Base-by-base conservation (phyloP, 2,797 vertebrate genomes). In the Malurus leucopterus region DNA sequence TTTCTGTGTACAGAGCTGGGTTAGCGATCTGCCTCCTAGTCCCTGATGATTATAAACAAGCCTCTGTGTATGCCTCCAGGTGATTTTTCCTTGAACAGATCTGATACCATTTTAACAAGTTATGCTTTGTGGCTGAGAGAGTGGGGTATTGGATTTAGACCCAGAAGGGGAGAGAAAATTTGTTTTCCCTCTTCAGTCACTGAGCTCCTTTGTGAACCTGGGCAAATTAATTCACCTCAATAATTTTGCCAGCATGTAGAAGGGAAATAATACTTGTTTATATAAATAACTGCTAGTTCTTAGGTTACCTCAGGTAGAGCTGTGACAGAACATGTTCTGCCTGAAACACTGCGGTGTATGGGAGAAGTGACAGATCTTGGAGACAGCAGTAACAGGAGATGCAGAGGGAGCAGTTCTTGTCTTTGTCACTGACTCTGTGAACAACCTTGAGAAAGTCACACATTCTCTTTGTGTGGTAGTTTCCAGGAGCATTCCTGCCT, bases 1-100 rank as follows among this genome's bases (percentile, higher is more conserved):
- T 85, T 90, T 63, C 62, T 92, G 44, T 63, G 78, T 76, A 63
- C 24, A 90, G 74, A 79, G 34, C 46, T 63, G 78, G 61, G 64
- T 76, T 86, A 80, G 65, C 0, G 1, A 47, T 41, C 44, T 90
- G 49, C 76, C 63, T 89, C 29, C 50, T 43, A 30, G 49, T 77
- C 72, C 58, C 70, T 53, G 40, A 67, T 75, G 80, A 53, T 80
- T 87, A 65, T 74, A 80, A 91, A 77, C 58, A 90, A 91, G 73
- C 63, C 69, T 83, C 78, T 80, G 32, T 84, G 44, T 72, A 68
- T 75, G n/a, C 55, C 91, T 83, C 6, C 41, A 53, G 62, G 76
- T 87, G 76, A 58, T 75, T 90, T 85, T 88, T 74, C 38, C 69
- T 90, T 50, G 26, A 64, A 69, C 44, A 71, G 69, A 54, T 43